Evolutionary conservation across 2,113 vertebrate species (phyloP), one percentile per base, ranked within the genome.

Genomic region (Cygnus atratus): DNA sequence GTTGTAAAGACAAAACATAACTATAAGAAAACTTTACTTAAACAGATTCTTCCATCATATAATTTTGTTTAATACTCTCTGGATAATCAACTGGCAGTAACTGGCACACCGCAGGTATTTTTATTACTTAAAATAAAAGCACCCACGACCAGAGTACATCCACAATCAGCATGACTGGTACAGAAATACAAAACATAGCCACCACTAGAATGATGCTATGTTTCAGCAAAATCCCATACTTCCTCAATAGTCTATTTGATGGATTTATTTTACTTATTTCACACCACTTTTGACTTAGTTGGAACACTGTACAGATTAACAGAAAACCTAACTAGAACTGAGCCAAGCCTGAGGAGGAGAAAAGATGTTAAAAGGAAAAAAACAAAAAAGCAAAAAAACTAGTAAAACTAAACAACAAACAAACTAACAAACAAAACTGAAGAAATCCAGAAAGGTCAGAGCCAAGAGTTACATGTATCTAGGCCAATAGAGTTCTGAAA

Each of bases 401-500:
- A 35, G 7, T 10, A 55, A 63, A 71, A 7, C 44, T 48, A 22
- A 48, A 22, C 10, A 48, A 48, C 46, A 48, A 22, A 48, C 46
- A 48, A 48, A 46, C 46, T 46, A 46, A 22, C 46, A 48, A 48
- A 48, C 20, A 48, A 22, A 48, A 48, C 46, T 4, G 10, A 48
- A 48, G 46, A 48, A 48, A 48, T 48, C 4, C 7, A 87, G 28
- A 84, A 94, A 96, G 89, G 81, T 87, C 81, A 96, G 39, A 67
- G 37, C 80, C 29, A 91, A 73, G 61, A 87, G 80, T 59, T 91
- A 86, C n/a, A 67, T n/a, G 41, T 78, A 88, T 35, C 68, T 55
- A 89, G 81, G 57, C 57, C 89, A 96, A 95, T 75, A 72, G 28
- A 67, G 52, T 81, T 84, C 81, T 2, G 4, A 94, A 92, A 89